A percentile compares a stretch with the other conserved stretches of the same genome.
Evolutionary conservation across 2,888 invertebrate genomes (phyloP).

Genomic region (Andrena flavipes): DNA sequence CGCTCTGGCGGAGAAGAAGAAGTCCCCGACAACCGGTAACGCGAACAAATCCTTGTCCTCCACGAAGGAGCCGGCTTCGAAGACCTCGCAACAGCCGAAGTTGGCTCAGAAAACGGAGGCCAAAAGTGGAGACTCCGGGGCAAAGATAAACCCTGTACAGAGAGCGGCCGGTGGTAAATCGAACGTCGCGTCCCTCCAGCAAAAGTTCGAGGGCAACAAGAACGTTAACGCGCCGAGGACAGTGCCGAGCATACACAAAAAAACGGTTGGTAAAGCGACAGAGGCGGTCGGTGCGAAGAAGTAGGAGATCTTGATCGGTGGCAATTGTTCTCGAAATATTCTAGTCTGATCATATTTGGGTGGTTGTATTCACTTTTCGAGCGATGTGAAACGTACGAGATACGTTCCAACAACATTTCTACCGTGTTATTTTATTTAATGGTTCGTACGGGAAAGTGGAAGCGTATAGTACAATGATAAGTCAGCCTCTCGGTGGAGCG

Average conservation of each 20-base stretch:
- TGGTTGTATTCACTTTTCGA: slow-evolving; percentile 39
- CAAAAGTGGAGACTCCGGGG: slow-evolving; percentile 31
- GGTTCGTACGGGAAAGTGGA: background rate
- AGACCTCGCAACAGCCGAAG: slow-evolving; percentile 48
- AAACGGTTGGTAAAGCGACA: slow-evolving; percentile 62
- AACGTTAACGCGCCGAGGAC: slow-evolving; percentile 65
- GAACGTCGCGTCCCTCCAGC: slow-evolving; percentile 91
- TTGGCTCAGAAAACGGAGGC: slow-evolving; percentile 46
- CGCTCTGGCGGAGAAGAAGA: slow-evolving; percentile 82
- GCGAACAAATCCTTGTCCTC: slow-evolving; percentile 62
- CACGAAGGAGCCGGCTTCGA: slow-evolving; percentile 53
- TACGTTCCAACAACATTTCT: slow-evolving; percentile 23
- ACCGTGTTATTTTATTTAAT: slow-evolving; percentile 34
- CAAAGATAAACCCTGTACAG: slow-evolving; percentile 69
- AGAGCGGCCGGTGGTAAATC: slow-evolving; percentile 87
- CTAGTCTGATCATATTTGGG: slow-evolving; percentile 60
- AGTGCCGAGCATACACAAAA: slow-evolving; percentile 66
- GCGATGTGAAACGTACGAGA: background rate
- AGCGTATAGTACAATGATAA: slow-evolving; percentile 53
- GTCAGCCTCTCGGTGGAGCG: slow-evolving; percentile 14
- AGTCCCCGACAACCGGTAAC: slow-evolving; percentile 68
- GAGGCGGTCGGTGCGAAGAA: slow-evolving; percentile 69
- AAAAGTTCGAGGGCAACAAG: slow-evolving; percentile 90
- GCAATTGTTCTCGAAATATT: slow-evolving; percentile 55
- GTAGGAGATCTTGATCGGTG: slow-evolving; percentile 36